Conservation (phyloP, 2,888 invertebrate species). For the Penaeus monodon region DNA sequence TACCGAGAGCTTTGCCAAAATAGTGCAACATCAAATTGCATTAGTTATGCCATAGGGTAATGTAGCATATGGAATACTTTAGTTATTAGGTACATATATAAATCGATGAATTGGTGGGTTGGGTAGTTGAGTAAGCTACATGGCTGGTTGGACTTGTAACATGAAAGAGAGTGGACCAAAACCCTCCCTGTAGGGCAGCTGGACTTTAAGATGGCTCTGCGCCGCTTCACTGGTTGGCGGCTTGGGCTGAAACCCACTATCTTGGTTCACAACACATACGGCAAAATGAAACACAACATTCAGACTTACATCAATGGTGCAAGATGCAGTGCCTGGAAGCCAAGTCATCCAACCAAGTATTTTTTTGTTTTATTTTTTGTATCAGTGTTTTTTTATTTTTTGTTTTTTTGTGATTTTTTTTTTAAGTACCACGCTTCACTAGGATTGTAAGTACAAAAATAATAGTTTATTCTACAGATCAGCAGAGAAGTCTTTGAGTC, state of each 20-base stretch:
- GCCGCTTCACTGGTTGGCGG: slow-evolving; percentile 37
- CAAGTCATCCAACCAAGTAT: slow-evolving; percentile 20
- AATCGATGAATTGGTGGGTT: no score
- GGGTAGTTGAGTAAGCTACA: slow-evolving; percentile 33
- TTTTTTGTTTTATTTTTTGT: background rate
- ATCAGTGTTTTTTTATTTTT: background rate
- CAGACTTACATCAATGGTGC: slow-evolving; percentile 44
- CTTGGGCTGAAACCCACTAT: slow-evolving; percentile 45
- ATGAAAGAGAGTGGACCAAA: slow-evolving; percentile 47
- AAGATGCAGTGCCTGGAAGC: slow-evolving; percentile 50
- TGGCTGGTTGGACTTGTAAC: slow-evolving; percentile 32
- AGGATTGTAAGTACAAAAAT: slow-evolving; percentile 58
- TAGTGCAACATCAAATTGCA: no score
- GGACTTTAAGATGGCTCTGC: slow-evolving; percentile 31
- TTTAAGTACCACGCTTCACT: slow-evolving; percentile 54
- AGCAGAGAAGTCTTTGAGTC: slow-evolving; percentile 18
- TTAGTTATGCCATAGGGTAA: no score
- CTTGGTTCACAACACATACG: slow-evolving; percentile 53
- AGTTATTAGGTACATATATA: no score
- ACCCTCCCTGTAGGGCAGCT: slow-evolving; percentile 38
- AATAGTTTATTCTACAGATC: slow-evolving; percentile 31
- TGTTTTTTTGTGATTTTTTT: slow-evolving; percentile 27
- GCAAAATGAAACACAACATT: slow-evolving; percentile 54
- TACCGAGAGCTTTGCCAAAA: no score
- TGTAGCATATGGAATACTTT: no score